Evolutionary conservation across 2,888 invertebrate species (phyloP), one percentile per base, ranked within the genome.

Genomic region (Pterostichus niger): DNA sequence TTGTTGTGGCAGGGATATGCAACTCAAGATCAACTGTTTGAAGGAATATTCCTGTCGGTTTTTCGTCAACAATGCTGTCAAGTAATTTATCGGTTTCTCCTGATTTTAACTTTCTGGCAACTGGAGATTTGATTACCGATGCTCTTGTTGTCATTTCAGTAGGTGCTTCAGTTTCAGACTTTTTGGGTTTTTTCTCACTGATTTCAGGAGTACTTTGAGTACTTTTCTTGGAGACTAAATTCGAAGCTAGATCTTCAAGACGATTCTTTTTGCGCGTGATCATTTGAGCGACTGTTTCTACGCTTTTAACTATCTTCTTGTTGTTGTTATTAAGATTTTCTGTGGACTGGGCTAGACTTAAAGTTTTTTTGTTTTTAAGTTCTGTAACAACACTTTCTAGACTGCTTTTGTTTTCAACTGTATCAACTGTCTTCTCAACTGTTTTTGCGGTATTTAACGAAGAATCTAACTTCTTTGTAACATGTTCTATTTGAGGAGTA

Each of bases 1-100:
- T 91, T 61, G 93, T 92, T 3, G 92, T 90, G 82, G 92, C 91
- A 0, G 93, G 93, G 86, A 93, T 93, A 89, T 93, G 93, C 85
- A 94, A 92, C 90, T 94, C 94, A 84, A 94, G 89, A 88, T 94
- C 94, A 40, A 94, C 90, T 1, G 94, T 93, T 0, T 94, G 93
- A 87, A 94, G 94, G 88, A 95, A 95, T 86, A 94, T 93, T 6
- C 94, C 94, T 0, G 94, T 94, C 0, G 94, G 94, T 85, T 86
- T 86, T 17, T 86, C 85, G n/a, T 87, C 86, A 5, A 86, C 86
- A 46, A 87, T 86, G 40, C 75, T 84, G 78, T 87, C 87, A 82
- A 86, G 75, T 61, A 86, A 86, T 87, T 91, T 92, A 85, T 92
- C 92, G 0, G 89, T 86, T 80, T 92, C 92, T 13, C 91, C 84